Base-by-base conservation (phyloP, 92 coral and sea anemone genomes). In the Anthopleura xanthogrammica region DNA sequence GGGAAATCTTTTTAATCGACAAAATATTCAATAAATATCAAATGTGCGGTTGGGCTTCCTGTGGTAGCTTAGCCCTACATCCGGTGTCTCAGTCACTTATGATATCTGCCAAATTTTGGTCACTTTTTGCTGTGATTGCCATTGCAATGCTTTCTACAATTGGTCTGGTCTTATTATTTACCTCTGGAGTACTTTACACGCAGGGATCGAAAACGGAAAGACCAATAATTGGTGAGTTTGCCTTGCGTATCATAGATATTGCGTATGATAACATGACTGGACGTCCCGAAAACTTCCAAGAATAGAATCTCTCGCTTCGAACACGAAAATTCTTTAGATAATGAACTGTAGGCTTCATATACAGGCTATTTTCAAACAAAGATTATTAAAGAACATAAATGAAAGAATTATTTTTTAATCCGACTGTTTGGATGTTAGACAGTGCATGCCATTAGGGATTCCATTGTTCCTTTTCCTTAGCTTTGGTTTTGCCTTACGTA, bases 221-320 rank as follows among this genome's bases (percentile, higher is more conserved):
- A 4, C 83, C 83, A n/a, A 80, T 80, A 7, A 80, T 80, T 41
- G 83, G 83, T 80, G 19, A 65, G 83, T 80, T 79, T 7, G 40
- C 74, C 58, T 46, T 46, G 64, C 17, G n/a, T 5, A 58, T 58
- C 17, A 58, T 58, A 12, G 16, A 12, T 58, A 19, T 14, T 12
- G 17, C 36, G 36, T 29, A 29, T 29, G 5, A 46, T 43, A 43
- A 43, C 50, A 46, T 5, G 7, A 46, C 50, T 5, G 23, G 70
- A 62, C 70, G 36, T 62, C 70, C 70, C 14, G 70, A 58, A 62
- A 62, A 62, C 70, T 62, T 54, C 3, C 58, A 54, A 2, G 58
- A 14, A 54, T 2, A 54, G 58, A 54, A 54, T 54, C 58, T 14
- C 16, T 54, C 17, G 14, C 3, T 54, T 54, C 3, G 7, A 54